Conservation (phyloP, 2,888 invertebrate genomes). For the Ophion slaviceki region DNA sequence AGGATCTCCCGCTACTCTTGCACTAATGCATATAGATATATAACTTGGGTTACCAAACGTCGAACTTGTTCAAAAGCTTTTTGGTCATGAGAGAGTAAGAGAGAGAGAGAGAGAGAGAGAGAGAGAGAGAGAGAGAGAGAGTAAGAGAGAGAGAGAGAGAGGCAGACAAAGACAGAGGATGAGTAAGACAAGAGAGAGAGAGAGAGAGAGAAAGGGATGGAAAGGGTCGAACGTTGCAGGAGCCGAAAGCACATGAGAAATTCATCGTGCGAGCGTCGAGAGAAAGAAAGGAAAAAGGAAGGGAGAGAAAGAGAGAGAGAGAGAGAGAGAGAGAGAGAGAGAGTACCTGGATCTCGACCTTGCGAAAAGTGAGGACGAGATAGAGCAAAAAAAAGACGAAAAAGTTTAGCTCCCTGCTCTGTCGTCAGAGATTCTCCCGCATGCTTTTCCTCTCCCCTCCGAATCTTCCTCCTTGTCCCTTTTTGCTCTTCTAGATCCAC, state of each 20-base stretch:
- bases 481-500: not conserved
- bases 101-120: not conserved
- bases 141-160: not conserved
- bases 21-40: not conserved
- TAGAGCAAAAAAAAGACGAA: constrained; percentile 39
- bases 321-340: constrained; percentile 53
- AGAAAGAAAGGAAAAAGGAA: constrained; percentile 34
- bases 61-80: constrained; percentile 75
- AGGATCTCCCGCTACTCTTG: constrained; percentile 22
- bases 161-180: too few relatives aligned
- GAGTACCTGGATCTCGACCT: constrained; percentile 67
- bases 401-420: constrained; percentile 59
- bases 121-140: not conserved
- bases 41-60: constrained; percentile 73
- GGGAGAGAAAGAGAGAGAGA: constrained; percentile 65
- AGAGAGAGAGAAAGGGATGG: not conserved
- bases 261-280: constrained; percentile 60
- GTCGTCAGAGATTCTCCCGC: constrained; percentile 52
- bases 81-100: constrained; percentile 54
- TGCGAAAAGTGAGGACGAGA: constrained; percentile 47
- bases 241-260: constrained; percentile 65
- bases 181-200: not conserved
- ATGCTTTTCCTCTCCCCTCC: constrained; percentile 9
- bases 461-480: not conserved
- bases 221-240: constrained; percentile 18